Percentiles rank a stretch among this genome's conserved stretches.
phyloP scores from a whole-genome alignment of 2,888 invertebrate genomes.

The Protonemura montana region DNA sequence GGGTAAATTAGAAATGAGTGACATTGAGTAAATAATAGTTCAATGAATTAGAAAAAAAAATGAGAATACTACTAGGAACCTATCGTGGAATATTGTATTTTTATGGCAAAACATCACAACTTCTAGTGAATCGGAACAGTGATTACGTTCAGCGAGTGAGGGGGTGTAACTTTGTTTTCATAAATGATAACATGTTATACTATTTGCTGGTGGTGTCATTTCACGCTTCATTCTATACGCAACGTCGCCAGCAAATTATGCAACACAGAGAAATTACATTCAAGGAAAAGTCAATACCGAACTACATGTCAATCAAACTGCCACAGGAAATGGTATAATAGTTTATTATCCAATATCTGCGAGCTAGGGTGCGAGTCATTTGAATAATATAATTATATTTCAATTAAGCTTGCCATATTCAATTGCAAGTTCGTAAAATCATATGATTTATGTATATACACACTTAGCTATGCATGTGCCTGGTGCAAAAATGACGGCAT shows the following conservation, averaged over 20 bases:
- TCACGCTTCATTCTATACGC: not conserved
- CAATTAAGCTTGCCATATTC: not conserved
- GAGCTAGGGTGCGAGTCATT: not conserved
- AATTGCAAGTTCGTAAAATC: not conserved
- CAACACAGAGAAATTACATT: not conserved
- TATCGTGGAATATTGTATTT: slow-evolving; percentile 22
- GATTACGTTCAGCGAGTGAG: not conserved
- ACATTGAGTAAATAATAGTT: not conserved
- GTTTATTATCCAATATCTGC: not conserved
- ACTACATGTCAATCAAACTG: not conserved
- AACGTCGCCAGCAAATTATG: not conserved
- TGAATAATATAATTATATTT: not conserved
- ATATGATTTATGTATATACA: not conserved
- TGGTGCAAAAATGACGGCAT: not conserved
- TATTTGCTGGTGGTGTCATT: not conserved
- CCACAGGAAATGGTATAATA: not conserved
- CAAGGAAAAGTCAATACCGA: slow-evolving; percentile 1
- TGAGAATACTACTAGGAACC: not conserved
- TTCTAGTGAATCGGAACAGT: not conserved
- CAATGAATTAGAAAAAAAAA: not conserved
- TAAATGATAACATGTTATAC: not conserved
- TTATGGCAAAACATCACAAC: not conserved
- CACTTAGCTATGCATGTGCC: not conserved
- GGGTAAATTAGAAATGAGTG: not conserved
- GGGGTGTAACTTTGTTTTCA: not conserved